A percentile compares a stretch with the other conserved stretches of the same genome.
phyloP scores from a whole-genome alignment of 2,797 vertebrate species.

The Peromyscus attwateri region DNA sequence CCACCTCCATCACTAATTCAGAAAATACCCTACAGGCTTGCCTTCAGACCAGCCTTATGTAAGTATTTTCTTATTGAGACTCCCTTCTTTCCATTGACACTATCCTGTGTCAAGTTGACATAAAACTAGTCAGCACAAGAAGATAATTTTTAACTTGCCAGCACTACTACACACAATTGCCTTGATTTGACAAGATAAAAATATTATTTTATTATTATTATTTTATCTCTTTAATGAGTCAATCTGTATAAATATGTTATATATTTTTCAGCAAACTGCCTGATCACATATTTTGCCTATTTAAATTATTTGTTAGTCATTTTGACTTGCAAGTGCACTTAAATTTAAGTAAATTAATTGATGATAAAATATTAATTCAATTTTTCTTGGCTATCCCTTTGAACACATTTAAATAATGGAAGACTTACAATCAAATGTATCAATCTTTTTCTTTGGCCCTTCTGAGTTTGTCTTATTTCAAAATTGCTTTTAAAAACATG shows the following conservation, averaged over 20 bases:
- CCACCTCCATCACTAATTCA: neutral
- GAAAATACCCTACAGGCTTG: neutral
- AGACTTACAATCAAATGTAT: slow-evolving; percentile 3
- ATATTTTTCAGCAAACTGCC: slow-evolving; percentile 4
- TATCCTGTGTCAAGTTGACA: neutral
- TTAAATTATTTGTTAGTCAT: neutral
- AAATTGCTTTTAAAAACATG: neutral
- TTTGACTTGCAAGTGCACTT: neutral
- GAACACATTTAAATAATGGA: neutral
- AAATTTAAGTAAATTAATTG: slow-evolving; percentile 32
- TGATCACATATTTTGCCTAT: neutral
- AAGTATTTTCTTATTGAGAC: neutral
- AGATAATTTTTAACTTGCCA: neutral
- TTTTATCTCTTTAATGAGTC: neutral
- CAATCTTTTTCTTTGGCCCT: neutral
- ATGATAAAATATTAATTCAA: neutral
- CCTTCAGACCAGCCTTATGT: neutral
- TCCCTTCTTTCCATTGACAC: neutral
- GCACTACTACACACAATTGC: neutral
- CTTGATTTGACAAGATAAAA: neutral
- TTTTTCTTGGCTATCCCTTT: slow-evolving; percentile 6
- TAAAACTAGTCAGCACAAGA: neutral
- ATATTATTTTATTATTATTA: neutral
- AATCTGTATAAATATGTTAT: neutral
- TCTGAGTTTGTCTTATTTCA: neutral